phyloP scores from a whole-genome alignment of 92 coral and sea anemone genomes.

The Muricea muricata region DNA sequence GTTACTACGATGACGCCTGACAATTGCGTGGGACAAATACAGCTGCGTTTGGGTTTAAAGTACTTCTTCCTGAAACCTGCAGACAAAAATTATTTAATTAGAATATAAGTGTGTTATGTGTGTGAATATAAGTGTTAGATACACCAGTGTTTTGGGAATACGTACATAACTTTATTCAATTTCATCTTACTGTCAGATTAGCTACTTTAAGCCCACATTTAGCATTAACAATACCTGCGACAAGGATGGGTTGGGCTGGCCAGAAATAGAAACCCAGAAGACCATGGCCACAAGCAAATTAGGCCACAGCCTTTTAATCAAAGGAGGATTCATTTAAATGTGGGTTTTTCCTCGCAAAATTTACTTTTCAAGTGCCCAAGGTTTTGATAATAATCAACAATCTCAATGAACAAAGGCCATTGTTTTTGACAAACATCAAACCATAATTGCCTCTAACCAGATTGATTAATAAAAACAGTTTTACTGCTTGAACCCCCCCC shows the following conservation, averaged over 20 bases:
- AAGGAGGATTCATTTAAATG: background rate
- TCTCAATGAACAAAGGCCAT: background rate
- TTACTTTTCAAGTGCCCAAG: background rate
- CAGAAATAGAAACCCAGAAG: background rate
- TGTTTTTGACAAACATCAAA: background rate
- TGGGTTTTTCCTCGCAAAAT: background rate
- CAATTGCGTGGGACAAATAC: constrained; percentile 80
- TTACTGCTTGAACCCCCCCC: no score
- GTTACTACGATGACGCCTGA: constrained; percentile 72
- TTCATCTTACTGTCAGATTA: no score
- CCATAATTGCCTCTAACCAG: background rate
- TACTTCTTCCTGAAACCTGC: constrained; percentile 74
- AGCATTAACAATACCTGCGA: background rate
- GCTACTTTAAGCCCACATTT: no score
- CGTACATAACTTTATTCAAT: no score
- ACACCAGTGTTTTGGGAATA: no score
- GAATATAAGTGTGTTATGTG: background rate
- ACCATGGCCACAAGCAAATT: constrained; percentile 18
- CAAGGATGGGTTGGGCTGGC: background rate
- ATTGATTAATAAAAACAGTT: background rate
- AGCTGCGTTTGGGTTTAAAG: constrained; percentile 96
- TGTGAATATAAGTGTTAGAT: no score
- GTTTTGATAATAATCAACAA: background rate
- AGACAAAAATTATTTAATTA: constrained; percentile 1
- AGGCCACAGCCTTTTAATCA: constrained; percentile 10